phyloP scores from a whole-genome alignment of 2,113 vertebrate species.

The Lampris incognitus region DNA sequence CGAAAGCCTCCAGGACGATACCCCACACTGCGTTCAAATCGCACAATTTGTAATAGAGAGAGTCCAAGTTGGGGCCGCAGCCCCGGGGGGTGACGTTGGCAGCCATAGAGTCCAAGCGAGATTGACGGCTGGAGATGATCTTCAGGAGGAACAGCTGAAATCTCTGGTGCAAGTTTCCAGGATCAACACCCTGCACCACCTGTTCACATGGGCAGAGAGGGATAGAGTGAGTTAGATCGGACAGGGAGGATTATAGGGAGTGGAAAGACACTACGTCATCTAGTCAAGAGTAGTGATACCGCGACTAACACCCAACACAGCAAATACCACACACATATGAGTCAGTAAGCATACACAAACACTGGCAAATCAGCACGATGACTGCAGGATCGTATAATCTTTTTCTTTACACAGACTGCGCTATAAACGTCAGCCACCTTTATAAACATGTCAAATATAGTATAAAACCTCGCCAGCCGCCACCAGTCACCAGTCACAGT shows the following conservation, averaged over 20 bases:
- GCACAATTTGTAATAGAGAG: constrained; percentile 93
- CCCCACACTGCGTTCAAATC: constrained; percentile 88
- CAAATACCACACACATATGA: constrained; percentile 45
- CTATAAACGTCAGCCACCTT: too few species aligned
- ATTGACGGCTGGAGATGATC: constrained; percentile 45
- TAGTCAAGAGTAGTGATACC: neutral
- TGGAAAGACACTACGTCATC: constrained; percentile 10
- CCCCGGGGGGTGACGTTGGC: constrained; percentile 77
- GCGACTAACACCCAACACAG: constrained; percentile 28
- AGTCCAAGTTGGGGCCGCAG: constrained; percentile 83
- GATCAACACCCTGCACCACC: constrained; percentile 20
- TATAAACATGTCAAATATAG: neutral
- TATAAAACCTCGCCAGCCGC: neutral
- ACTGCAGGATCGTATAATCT: neutral
- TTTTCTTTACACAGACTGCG: neutral
- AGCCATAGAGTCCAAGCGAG: constrained; percentile 37
- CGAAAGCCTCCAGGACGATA: constrained; percentile 89
- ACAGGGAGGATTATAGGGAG: constrained; percentile 4
- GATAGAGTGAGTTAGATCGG: constrained; percentile 6
- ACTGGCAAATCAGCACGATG: neutral
- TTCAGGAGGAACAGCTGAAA: constrained; percentile 25
- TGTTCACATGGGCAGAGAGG: constrained; percentile 36
- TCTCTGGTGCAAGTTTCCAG: neutral
- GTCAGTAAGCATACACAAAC: constrained; percentile 21
- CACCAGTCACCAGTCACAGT: too few species aligned